phyloP scores from a whole-genome alignment of 2,113 vertebrate genomes.

The Genyomyrus donnyi region DNA sequence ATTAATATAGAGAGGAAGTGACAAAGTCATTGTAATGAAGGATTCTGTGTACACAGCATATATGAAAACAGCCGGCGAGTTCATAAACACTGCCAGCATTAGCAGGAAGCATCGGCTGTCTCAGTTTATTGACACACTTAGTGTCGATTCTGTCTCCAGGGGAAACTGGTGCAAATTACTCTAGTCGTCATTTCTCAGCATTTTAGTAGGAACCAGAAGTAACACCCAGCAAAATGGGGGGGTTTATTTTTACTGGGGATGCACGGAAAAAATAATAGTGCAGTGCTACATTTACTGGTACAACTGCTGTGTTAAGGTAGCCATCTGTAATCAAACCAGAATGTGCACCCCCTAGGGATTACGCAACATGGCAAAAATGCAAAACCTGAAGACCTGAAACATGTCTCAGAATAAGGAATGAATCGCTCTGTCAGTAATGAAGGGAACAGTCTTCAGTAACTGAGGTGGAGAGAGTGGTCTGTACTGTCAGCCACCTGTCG shows the following conservation, averaged over 20 bases:
- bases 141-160: neutral
- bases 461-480: neutral
- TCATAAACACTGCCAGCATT: neutral
- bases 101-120: neutral
- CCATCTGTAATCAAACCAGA: neutral
- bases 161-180: slow-evolving; percentile 35
- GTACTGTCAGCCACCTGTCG: neutral
- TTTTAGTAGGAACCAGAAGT: neutral
- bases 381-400: neutral
- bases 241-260: neutral
- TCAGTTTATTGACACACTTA: neutral
- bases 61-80: neutral
- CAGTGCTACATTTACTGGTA: neutral
- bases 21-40: neutral
- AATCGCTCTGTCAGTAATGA: neutral
- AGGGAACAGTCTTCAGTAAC: neutral
- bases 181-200: slow-evolving; percentile 29
- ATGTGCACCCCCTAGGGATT: neutral
- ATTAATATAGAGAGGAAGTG: neutral
- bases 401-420: neutral
- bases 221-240: neutral
- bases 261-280: neutral
- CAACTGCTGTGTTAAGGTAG: neutral
- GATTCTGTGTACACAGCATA: neutral
- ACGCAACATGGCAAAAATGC: neutral